These are phyloP conservation scores for Gnathonemus echidnorhynchus DNA, from an alignment of 2,113 vertebrate species.

Conservation along the genomic window DNA sequence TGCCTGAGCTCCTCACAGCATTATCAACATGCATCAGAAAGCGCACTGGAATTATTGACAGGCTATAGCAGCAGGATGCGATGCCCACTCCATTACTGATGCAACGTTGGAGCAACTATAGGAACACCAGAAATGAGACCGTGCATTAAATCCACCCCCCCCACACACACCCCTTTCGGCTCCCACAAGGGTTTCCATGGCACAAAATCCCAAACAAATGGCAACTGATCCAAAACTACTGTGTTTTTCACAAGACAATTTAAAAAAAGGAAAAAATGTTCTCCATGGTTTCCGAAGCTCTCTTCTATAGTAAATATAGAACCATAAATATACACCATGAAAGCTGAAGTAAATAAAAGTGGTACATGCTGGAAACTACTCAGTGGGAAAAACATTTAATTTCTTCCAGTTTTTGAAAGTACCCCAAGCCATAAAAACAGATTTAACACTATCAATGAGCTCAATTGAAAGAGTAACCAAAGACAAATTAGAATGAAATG, in stretches of 20 bases:
- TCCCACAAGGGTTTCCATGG: background rate
- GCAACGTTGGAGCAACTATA: background rate
- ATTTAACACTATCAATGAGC: background rate
- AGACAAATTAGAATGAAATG: background rate
- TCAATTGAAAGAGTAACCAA: background rate
- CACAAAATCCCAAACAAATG: background rate
- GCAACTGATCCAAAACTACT: background rate
- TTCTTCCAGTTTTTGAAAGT: background rate
- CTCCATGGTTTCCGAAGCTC: background rate
- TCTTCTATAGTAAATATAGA: background rate
- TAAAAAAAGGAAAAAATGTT: background rate
- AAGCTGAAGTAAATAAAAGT: background rate
- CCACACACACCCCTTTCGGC: too few species aligned
- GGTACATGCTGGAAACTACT: background rate
- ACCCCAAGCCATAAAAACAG: background rate
- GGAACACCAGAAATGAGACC: background rate
- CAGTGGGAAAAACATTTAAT: background rate
- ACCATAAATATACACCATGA: background rate
- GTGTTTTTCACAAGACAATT: background rate
- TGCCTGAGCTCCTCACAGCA: background rate
- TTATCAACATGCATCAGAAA: constrained; percentile 6
- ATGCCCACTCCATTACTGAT: background rate
- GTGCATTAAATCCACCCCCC: background rate
- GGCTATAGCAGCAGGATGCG: background rate
- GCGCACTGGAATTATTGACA: background rate